phyloP scores from a whole-genome alignment of 2,113 vertebrate genomes.

The Coptodon rendalli region DNA sequence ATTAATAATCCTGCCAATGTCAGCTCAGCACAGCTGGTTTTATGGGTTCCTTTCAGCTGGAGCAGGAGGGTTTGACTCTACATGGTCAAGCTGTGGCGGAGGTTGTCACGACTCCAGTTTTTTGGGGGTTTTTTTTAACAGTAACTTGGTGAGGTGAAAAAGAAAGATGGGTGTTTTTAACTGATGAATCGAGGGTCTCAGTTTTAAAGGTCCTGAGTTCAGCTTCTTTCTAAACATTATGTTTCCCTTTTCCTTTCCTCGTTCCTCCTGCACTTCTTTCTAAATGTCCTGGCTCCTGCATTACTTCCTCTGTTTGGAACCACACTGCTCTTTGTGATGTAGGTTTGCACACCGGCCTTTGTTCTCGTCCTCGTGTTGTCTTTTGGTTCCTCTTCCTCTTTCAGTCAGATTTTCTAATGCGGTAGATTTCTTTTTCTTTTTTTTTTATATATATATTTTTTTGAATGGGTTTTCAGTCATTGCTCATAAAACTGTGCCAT shows the following conservation, averaged over 20 bases:
- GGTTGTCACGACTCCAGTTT: background rate
- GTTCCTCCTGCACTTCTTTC: background rate
- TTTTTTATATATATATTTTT: background rate
- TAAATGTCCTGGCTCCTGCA: background rate
- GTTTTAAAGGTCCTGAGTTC: background rate
- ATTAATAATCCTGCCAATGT: conserved; percentile 35
- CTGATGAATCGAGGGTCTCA: background rate
- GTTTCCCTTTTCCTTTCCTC: background rate
- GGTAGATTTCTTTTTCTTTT: background rate
- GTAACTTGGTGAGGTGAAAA: conserved; percentile 41
- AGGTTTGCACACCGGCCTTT: background rate
- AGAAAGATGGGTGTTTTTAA: conserved; percentile 42
- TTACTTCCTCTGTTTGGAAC: conserved; percentile 32
- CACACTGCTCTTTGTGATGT: conserved; percentile 1
- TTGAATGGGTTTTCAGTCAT: background rate
- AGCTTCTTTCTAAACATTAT: background rate
- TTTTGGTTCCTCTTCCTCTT: conserved; percentile 4
- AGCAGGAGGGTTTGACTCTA: conserved; percentile 8
- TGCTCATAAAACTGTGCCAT: background rate
- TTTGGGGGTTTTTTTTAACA: too few relatives aligned
- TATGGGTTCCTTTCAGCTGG: background rate
- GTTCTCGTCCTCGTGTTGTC: background rate
- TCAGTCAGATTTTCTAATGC: background rate
- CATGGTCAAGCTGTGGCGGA: conserved; percentile 9
- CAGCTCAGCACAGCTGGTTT: background rate